These are phyloP conservation scores for Aptenodytes forsteri DNA, from an alignment of 2,113 vertebrate genomes.

Conservation along the genomic window DNA sequence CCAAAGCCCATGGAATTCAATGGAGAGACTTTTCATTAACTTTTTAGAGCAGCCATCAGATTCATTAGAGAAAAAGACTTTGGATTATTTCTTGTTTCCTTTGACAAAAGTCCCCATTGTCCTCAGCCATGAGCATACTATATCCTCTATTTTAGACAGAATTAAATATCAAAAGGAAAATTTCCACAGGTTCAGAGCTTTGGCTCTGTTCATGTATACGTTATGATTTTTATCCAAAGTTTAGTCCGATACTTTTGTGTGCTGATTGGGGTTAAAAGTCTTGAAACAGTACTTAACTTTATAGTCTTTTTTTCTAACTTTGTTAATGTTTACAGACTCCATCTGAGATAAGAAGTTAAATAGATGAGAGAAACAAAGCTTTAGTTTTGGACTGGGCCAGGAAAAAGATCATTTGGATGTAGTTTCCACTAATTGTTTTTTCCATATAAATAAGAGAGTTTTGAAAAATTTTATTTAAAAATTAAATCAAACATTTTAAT, in stretches of 20 bases:
- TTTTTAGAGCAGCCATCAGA: background rate
- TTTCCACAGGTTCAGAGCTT: background rate
- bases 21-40: constrained; percentile 11
- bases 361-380: background rate
- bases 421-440: background rate
- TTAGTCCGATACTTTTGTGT: background rate
- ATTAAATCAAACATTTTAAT: background rate
- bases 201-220: background rate
- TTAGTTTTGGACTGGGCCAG: background rate
- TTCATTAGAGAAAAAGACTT: background rate
- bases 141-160: background rate
- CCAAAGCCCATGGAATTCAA: background rate
- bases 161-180: background rate
- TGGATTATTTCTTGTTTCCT: background rate
- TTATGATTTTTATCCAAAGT: background rate
- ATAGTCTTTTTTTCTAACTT: background rate
- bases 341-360: background rate
- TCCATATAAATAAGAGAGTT: background rate
- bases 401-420: accelerated
- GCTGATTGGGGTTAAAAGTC: background rate
- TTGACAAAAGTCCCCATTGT: background rate
- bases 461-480: background rate
- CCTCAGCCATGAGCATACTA: background rate
- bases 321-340: background rate
- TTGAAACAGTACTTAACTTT: background rate